phyloP scores from a whole-genome alignment of 2,888 invertebrate species.

The Thereva nobilitata region DNA sequence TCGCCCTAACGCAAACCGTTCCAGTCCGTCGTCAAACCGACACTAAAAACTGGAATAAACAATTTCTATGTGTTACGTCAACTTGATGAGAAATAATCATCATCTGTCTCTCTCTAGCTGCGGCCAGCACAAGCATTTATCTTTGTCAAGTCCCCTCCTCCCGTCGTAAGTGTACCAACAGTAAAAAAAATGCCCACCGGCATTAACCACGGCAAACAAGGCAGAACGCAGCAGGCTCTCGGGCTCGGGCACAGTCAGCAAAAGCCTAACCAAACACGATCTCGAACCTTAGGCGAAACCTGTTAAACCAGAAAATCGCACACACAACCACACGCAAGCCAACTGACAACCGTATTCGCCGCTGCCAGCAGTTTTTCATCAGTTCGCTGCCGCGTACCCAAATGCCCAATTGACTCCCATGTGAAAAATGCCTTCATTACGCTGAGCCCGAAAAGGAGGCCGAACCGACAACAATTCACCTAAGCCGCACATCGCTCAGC shows the following conservation, averaged over 20 bases:
- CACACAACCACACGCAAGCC: constrained; percentile 6
- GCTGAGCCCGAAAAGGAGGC: constrained; percentile 2
- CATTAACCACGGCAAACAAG: not conserved
- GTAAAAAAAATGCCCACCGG: constrained; percentile 10
- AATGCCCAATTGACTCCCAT: constrained; percentile 26
- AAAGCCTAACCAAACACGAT: not conserved
- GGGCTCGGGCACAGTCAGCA: not conserved
- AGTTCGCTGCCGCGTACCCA: constrained; percentile 9
- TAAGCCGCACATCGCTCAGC: not conserved
- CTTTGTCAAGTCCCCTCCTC: constrained; percentile 15
- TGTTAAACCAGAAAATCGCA: constrained; percentile 27
- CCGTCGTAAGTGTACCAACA: constrained; percentile 16
- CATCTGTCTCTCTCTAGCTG: not conserved
- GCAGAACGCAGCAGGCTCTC: constrained; percentile 2
- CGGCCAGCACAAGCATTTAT: not conserved
- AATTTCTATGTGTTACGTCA: constrained; percentile 36
- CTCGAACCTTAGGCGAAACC: constrained; percentile 1
- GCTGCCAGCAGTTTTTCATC: not conserved
- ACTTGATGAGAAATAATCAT: constrained; percentile 14
- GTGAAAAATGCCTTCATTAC: constrained; percentile 24
- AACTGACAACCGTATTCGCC: not conserved
- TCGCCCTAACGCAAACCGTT: constrained; percentile 41
- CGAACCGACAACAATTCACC: constrained; percentile 4
- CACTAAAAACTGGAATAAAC: constrained; percentile 43
- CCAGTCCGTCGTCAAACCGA: constrained; percentile 47